Conservation (phyloP, 2,113 vertebrate genomes). For the Brachypodius melanocephalos region DNA sequence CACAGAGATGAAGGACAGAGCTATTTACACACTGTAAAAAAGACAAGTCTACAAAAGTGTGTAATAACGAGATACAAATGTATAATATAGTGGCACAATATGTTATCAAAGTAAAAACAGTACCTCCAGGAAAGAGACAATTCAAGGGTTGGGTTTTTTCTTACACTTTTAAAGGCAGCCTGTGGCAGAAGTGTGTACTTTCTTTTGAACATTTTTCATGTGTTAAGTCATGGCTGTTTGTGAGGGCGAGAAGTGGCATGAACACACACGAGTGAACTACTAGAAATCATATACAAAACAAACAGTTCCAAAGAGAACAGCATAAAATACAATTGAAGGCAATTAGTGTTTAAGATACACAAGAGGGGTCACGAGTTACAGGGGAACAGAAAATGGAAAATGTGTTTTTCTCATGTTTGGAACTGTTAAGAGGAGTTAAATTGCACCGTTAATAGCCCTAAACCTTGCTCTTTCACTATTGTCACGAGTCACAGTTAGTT, state of each 20-base stretch:
- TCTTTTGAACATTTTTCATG: neutral
- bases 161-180: slow-evolving; percentile 65
- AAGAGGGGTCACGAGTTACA: neutral
- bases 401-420: neutral
- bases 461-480: slow-evolving; percentile 29
- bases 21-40: slow-evolving; percentile 76
- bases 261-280: slow-evolving; percentile 21
- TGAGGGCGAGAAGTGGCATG: slow-evolving; percentile 43
- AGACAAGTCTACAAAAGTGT: slow-evolving; percentile 71
- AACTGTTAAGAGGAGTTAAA: slow-evolving; percentile 52
- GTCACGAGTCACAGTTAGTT: neutral
- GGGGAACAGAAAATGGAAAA: neutral
- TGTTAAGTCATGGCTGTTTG: slow-evolving; percentile 11
- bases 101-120: slow-evolving; percentile 65
- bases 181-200: slow-evolving; percentile 42
- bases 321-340: slow-evolving; percentile 43
- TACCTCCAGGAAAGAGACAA: slow-evolving; percentile 62
- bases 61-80: slow-evolving; percentile 76
- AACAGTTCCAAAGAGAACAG: slow-evolving; percentile 17
- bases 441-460: slow-evolving; percentile 63
- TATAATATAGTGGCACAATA: slow-evolving; percentile 73
- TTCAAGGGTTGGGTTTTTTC: neutral
- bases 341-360: slow-evolving; percentile 41
- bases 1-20: slow-evolving; percentile 49
- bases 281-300: slow-evolving; percentile 41